Evolutionary conservation across 2,113 vertebrate species (phyloP), one percentile per base, ranked within the genome.

Genomic region (Turdus rufiventris): DNA sequence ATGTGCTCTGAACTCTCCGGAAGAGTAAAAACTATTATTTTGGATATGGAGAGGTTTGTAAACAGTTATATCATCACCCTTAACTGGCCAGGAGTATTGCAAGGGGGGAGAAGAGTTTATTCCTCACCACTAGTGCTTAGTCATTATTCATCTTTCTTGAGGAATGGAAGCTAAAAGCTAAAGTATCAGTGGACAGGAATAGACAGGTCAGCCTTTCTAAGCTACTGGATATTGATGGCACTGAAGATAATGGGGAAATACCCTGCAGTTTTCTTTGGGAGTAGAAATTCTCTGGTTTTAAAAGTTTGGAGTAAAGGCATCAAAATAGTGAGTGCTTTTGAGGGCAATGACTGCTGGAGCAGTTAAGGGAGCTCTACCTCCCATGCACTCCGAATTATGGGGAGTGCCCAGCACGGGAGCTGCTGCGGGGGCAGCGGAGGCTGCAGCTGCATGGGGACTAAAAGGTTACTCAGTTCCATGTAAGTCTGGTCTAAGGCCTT

Each of bases 341-440:
- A 4, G 7, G 42, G 50, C 26, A 47, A 2, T 34, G 48, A 13
- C 24, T 50, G 71, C 36, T 0, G 5, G 23, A 51, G 14, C 33
- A 42, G 61, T 23, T 33, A 40, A 20, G 34, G 60, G 63, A 72
- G 40, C 20, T 48, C 26, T 31, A 2, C 23, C 20, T 61, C 31
- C 31, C 0, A 0, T n/a, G 50, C 8, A 13, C 3, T n/a, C 33
- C 0, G 4, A 45, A 20, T 42, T 19, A 38, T 1, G 6, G 13
- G 42, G 36, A 78, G 8, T 3, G 2, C 53, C 34, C 56, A 40
- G 1, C 24, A 6, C 0, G 0, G 48, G 60, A 18, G 18, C 11
- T n/a, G 42, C 53, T 85, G 53, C 3, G 3, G 42, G 16, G 11
- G 4, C 17, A 1, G 10, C 12, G 8, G 56, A 26, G 61, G 10